Evolutionary conservation across 1,140 invertebrate genomes (phyloP).

Genomic region (Hetaerina americana): DNA sequence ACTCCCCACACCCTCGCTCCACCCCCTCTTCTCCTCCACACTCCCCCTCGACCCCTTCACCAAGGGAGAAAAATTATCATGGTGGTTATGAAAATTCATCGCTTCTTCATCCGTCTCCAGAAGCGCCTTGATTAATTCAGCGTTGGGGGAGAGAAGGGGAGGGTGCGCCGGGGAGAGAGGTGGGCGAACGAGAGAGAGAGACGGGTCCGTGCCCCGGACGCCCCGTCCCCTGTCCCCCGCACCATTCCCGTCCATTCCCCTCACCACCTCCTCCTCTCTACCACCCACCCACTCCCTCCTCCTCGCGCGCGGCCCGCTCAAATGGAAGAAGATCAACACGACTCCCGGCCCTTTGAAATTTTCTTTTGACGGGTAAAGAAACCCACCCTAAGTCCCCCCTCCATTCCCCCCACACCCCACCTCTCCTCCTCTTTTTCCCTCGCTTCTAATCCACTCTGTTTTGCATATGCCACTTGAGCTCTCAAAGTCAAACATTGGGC

Average conservation of each 20-base stretch:
- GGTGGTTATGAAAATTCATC: slow-evolving; percentile 16
- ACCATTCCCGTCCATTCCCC: too few species aligned
- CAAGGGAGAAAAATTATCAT: neutral
- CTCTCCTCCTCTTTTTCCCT: too few species aligned
- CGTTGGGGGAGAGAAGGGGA: neutral
- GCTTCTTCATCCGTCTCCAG: neutral
- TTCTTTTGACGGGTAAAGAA: slow-evolving; percentile 12
- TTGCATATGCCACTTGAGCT: slow-evolving; percentile 17
- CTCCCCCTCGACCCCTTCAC: neutral
- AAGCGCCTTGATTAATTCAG: slow-evolving; percentile 15
- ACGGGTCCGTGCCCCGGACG: too few species aligned
- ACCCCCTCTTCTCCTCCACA: neutral
- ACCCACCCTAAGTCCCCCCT: too few species aligned
- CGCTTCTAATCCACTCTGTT: slow-evolving; percentile 16
- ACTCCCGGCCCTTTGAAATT: slow-evolving; percentile 12
- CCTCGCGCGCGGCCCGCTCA: neutral
- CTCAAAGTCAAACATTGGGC: slow-evolving; percentile 14
- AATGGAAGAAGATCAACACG: slow-evolving; percentile 9
- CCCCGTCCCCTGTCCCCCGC: too few species aligned
- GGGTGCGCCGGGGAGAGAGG: neutral
- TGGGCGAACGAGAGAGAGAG: too few species aligned
- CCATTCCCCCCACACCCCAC: too few species aligned
- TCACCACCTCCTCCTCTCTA: too few species aligned
- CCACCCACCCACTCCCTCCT: too few species aligned
- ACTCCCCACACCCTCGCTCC: neutral